Base-by-base conservation (phyloP, 2,888 invertebrate genomes). In the Marronus borbonicus region DNA sequence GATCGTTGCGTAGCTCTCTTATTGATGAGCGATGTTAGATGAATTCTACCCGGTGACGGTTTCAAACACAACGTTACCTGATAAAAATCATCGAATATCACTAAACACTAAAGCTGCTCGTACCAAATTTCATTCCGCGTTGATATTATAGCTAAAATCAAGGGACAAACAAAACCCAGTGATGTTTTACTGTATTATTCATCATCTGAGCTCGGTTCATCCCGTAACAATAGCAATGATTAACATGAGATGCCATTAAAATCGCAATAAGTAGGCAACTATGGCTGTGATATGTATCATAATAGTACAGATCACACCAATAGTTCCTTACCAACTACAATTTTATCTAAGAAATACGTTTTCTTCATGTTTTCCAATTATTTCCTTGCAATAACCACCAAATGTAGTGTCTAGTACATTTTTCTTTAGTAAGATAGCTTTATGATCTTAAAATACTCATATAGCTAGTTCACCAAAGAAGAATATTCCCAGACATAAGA, bases 381-480 rank as follows among this genome's bases (percentile, higher is more conserved):
- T 58, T 3, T 8, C 1, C 31, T 5, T 36, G 31, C 5, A 1
- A 5, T 36, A 36, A 36, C 1, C 7, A 58, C 0, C 20, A 4
- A 20, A 44, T 44, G 55, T 20, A 49, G 55, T 72, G 79, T 80
- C 82, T 70, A 80, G 68, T 78, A 82, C 82, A 82, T 82, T 82
- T 82, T 84, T 83, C 85, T 84, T 84, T 84, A 85, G 80, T 86
- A 84, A 86, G 87, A 87, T 88, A 89, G 89, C 89, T 89, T 89
- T 89, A 89, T 89, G 88, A 88, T 84, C 82, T 82, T 78, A 80
- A 82, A 82, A 74, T 60, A 77, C 64, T 86, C 86, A 87, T 86
- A 85, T 86, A 88, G 86, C 83, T 86, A 86, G 84, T 85, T 83
- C 87, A 88, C 87, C 87, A 88, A 88, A 87, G 87, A 83, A 85